Base-by-base conservation (phyloP, 2,888 invertebrate genomes). In the Coenonympha glycerion region DNA sequence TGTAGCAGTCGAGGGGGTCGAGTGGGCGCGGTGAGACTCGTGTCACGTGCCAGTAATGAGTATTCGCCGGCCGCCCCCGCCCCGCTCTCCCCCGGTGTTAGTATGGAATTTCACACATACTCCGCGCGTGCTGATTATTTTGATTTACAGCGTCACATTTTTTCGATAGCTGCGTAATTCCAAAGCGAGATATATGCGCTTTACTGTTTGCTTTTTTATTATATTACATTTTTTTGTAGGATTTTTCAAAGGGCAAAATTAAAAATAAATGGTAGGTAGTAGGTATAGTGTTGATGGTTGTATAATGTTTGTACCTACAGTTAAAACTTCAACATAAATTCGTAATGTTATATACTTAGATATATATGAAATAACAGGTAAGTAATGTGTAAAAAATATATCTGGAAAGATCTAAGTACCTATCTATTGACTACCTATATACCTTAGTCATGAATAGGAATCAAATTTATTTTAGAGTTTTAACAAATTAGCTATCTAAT, bases 1-100 rank as follows among this genome's bases (percentile, higher is more conserved):
- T 79, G 79, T 64, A 64, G 56, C 63, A 55, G 58, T 53, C 56
- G 73, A 76, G 66, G 74, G 71, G 68, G 67, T 65, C 65, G 71
- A 69, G 71, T 68, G 75, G 71, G 75, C 70, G 66, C 68, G 71
- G 77, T 66, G 68, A 69, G 71, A 73, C 66, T 60, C 76, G 82
- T 84, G 83, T 85, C 86, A 87, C 86, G 85, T 87, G 86, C 76
- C 80, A 64, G 79, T 87, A 87, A 87, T 85, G 86, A 87, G 86
- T 82, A 66, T 65, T 64, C 77, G 52, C 60, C 76, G 66, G 64
- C 64, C 76, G 53, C 60, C 76, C 77, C 76, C 73, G 54, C 64
- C 62, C 76, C 73, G 53, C 64, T 62, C 76, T 48, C 60, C 64
- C 61, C 62, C 60, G 54, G 63, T 61, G 65, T 61, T 67, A 71